A percentile compares a stretch with the other conserved stretches of the same genome.
phyloP scores from a whole-genome alignment of 2,113 vertebrate genomes.

The Lophotis ruficrista region DNA sequence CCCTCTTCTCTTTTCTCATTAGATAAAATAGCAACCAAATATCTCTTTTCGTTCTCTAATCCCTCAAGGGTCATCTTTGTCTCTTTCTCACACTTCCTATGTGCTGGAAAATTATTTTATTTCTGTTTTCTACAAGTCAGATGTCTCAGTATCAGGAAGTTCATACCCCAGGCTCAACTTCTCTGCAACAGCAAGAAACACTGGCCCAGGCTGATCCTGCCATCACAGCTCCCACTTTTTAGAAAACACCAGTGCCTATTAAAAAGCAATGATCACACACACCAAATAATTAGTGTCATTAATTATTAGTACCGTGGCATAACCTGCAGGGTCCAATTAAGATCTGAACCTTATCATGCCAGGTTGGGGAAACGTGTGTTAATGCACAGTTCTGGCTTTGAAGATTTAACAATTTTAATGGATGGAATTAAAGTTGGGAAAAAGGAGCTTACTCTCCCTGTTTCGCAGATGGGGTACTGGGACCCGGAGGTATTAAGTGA shows the following conservation, averaged over 20 bases:
- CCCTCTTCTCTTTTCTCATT: neutral
- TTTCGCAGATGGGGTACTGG: neutral
- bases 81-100: neutral
- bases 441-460: slow-evolving; percentile 8
- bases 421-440: slow-evolving; percentile 15
- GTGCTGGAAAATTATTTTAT: neutral
- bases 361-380: slow-evolving; percentile 9
- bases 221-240: neutral
- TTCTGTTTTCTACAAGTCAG: neutral
- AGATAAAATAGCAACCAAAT: neutral
- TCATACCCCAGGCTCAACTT: neutral
- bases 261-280: neutral
- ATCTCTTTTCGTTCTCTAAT: neutral
- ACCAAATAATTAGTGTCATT: slow-evolving; percentile 44
- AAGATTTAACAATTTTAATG: slow-evolving; percentile 52
- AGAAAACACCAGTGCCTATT: neutral
- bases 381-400: neutral
- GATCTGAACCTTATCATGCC: neutral
- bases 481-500: neutral
- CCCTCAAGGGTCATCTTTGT: neutral
- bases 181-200: neutral
- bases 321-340: slow-evolving; percentile 54
- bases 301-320: slow-evolving; percentile 12
- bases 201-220: neutral
- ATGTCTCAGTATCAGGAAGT: neutral